Percentiles rank a stretch among this genome's conserved stretches.
These are phyloP conservation scores for Catostomus latipinnis DNA, from an alignment of 2,797 vertebrate species.

Conservation along the genomic window DNA sequence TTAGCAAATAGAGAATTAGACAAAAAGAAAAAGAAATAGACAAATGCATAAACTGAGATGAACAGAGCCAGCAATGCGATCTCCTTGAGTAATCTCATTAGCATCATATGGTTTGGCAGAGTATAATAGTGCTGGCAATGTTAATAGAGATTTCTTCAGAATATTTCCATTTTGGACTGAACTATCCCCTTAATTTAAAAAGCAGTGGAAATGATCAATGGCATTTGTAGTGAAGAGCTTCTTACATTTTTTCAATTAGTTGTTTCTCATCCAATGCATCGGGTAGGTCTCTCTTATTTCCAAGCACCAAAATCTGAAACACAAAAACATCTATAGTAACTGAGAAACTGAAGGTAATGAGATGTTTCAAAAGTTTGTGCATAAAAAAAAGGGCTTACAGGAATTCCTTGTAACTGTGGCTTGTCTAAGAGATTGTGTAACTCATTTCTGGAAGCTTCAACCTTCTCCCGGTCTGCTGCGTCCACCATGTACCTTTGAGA, in stretches of 20 bases:
- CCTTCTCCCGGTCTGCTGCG: conserved; percentile 95
- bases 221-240: conserved; percentile 42
- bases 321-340: conserved; percentile 5
- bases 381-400: conserved; percentile 81
- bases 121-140: not conserved
- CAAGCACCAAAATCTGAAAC: conserved; percentile 93
- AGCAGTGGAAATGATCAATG: not conserved
- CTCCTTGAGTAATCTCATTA: conserved; percentile 4
- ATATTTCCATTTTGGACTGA: too few species aligned
- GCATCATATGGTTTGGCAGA: conserved; percentile 24
- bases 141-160: too few species aligned
- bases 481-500: conserved; percentile 95
- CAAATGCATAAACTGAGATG: too few species aligned
- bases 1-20: not conserved
- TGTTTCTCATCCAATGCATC: conserved; percentile 97
- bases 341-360: conserved; percentile 30
- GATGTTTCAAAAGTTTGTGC: not conserved
- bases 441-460: conserved; percentile 96
- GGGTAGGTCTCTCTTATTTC: conserved; percentile 97
- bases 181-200: too few species aligned
- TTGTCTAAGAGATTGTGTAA: conserved; percentile 99
- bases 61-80: conserved; percentile 6
- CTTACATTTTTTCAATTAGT: conserved; percentile 99
- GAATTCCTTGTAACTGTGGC: conserved; percentile 98
- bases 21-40: too few species aligned